Percentiles rank a stretch among this genome's conserved stretches.
phyloP scores from a whole-genome alignment of 2,888 invertebrate species.

The Pheosia tremula region DNA sequence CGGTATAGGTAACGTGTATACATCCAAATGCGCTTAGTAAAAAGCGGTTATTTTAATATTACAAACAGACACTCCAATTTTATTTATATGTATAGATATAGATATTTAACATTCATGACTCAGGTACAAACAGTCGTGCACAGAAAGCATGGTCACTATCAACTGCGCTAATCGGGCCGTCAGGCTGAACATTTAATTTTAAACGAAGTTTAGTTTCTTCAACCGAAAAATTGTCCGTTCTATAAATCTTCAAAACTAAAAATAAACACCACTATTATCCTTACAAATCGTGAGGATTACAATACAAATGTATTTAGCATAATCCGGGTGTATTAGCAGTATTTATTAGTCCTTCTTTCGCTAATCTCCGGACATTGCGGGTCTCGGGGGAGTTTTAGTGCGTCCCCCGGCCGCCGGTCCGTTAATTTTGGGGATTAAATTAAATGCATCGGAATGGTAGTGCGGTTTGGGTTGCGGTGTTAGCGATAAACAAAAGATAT shows the following conservation, averaged over 20 bases:
- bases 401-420: constrained; percentile 47
- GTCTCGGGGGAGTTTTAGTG: constrained; percentile 55
- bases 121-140: too few species aligned
- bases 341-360: constrained; percentile 59
- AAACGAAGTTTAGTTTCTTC: too few species aligned
- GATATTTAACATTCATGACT: too few species aligned
- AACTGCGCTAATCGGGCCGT: too few species aligned
- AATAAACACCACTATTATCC: constrained; percentile 30
- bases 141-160: too few species aligned
- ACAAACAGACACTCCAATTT: too few species aligned
- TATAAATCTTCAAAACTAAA: background rate
- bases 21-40: too few species aligned
- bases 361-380: constrained; percentile 49
- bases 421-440: constrained; percentile 49
- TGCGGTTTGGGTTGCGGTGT: background rate
- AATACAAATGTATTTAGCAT: constrained; percentile 43
- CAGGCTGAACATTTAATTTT: too few species aligned
- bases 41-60: too few species aligned
- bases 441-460: constrained; percentile 34
- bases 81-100: too few species aligned
- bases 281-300: constrained; percentile 34
- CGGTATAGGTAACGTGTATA: too few species aligned
- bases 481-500: background rate
- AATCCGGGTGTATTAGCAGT: constrained; percentile 55
- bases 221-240: too few species aligned